A percentile compares a stretch with the other conserved stretches of the same genome.
Evolutionary conservation across 2,888 invertebrate species (phyloP).

Genomic region (Drosophila phalerata): DNA sequence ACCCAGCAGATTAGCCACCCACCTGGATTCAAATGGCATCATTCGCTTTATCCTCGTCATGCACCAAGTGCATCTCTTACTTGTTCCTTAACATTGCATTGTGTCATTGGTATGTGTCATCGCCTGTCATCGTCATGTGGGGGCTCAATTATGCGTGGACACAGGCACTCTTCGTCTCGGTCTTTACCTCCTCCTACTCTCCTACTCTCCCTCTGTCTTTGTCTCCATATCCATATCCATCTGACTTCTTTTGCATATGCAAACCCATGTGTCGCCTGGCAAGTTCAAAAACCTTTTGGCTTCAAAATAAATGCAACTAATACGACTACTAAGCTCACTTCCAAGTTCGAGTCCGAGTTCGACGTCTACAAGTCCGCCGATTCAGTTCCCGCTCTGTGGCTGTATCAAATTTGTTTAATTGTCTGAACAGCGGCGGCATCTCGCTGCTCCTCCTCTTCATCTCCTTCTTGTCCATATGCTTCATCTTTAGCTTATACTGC

Average conservation of each 20-base stretch:
- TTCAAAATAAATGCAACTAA: constrained; percentile 63
- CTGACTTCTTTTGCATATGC: constrained; percentile 37
- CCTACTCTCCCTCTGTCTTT: background rate
- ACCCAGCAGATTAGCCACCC: no score
- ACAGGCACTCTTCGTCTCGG: constrained; percentile 36
- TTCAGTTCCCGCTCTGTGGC: constrained; percentile 40
- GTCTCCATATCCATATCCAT: constrained; percentile 30
- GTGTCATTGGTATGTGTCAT: constrained; percentile 52
- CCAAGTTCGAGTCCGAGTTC: background rate
- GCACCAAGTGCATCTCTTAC: background rate
- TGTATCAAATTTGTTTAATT: constrained; percentile 80
- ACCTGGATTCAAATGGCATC: background rate
- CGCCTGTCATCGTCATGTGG: constrained; percentile 49
- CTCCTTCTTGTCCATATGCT: background rate
- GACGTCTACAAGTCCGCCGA: background rate
- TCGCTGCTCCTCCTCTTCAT: constrained; percentile 4
- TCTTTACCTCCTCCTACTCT: background rate
- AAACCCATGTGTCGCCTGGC: constrained; percentile 26
- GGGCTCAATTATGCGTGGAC: constrained; percentile 73
- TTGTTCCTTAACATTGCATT: background rate
- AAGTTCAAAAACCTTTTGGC: constrained; percentile 69
- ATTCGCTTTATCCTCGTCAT: background rate
- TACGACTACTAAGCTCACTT: constrained; percentile 17
- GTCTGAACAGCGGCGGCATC: constrained; percentile 62
- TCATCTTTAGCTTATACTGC: background rate